Base-by-base conservation (phyloP, 2,113 vertebrate species). In the Brienomyrus longianalis region DNA sequence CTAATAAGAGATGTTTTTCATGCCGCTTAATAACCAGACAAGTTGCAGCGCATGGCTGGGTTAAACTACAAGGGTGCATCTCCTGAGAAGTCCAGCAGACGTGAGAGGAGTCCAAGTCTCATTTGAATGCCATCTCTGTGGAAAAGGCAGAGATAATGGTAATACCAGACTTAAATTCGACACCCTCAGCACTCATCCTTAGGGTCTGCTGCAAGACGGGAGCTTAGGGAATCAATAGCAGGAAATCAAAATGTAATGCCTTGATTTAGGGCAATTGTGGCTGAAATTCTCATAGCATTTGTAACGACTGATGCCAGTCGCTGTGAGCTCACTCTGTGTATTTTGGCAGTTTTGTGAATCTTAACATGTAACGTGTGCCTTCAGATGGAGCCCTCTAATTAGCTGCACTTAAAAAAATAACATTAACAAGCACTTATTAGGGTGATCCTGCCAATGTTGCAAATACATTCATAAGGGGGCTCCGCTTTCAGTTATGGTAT, bases 21-120 rank as follows among this genome's bases (percentile, higher is more conserved):
- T 31, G 31, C 90, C 88, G 59, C 89, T 91, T 90, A 91, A 92
- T 91, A 91, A 91, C 90, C 88, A 88, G 92, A 91, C 56, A 89
- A 54, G 90, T 89, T 91, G 66, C 89, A 92, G 91, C 90, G 51
- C 83, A 91, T 88, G 89, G 89, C 74, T 54, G 90, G 90, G 90
- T 90, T 91, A 92, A 92, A 93, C 88, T 91, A 85, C 90, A 87
- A 91, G 92, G 90, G 70, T 90, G 59, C 11, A 31, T 92, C 91
- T 91, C 91, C 77, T n/a, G 93, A 91, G 91, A 35, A 88, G 59
- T 87, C 89, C 85, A 88, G 89, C 90, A 90, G 59, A 88, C 88
- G 88, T 43, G 83, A 56, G 83, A 52, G 62, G 27, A 77, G 48
- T 50, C 88, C 51, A 8, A 54, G 48, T 45, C 87, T 93, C 87